Base-by-base conservation (phyloP, 2,113 vertebrate species). In the Nothobranchius furzeri region DNA sequence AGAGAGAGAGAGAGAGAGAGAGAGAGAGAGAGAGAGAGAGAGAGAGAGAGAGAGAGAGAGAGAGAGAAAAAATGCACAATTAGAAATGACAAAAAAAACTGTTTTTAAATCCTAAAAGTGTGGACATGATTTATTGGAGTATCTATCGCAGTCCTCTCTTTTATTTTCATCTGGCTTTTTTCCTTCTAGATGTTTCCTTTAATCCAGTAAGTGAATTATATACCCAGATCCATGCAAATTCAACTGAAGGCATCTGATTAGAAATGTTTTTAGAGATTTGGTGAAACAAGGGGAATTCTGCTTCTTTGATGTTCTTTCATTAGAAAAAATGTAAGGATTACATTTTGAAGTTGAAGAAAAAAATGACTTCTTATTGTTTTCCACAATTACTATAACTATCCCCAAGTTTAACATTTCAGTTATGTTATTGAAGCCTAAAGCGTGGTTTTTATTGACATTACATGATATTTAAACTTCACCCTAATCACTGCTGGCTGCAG, bases 401-500 rank as follows among this genome's bases (percentile, higher is more conserved):
- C 30, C 4, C 4, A 4, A 3, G 4, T 30, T 30, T 30, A 30
- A 30, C 30, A 30, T 64, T 14, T 17, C 14, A 0, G 37, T 67
- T 58, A 50, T 65, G 47, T 61, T 46, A 58, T 56, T 61, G 43
- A 20, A 66, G 54, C 49, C 43, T 56, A n/a, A 45, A 25, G 53
- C 20, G 14, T 40, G 37, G 4, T 9, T 6, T 40, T 40, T 7
- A 8, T 9, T 64, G 30, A 79, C 64, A 30, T 47, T 67, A 37
- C 47, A 12, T 30, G 30, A 50, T 59, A 46, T 70, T 75, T 77
- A 52, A 56, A 24, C n/a, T 43, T 70, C 4, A 3, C 3, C 4
- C 65, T 73, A 73, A 80, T 80, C 75, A 46, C 30, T 37, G 37
- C 37, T 40, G 9, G 37, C 6, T 40, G 53, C 49, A 43, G 70